Evolutionary conservation across 2,888 invertebrate genomes (phyloP), one percentile per base, ranked within the genome.

Genomic region (Zelleria hepariella): DNA sequence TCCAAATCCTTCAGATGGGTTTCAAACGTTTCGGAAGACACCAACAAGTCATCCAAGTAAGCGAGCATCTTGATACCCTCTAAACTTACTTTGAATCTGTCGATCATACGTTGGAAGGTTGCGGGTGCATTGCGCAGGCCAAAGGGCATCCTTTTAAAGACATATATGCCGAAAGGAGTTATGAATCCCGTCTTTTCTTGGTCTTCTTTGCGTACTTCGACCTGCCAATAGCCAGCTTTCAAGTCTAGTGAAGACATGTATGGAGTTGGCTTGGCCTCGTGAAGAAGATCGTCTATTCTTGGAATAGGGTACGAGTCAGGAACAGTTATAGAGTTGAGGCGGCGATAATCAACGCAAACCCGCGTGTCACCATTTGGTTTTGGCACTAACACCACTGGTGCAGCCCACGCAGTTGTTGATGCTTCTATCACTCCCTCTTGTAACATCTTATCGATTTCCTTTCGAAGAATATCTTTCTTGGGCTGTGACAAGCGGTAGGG

Each of bases 281-380:
- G 71, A 2, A 74, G 59, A 0, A 73, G 53, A 58, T 72, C 72
- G 27, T 82, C 81, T 25, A 81, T 77, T 8, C 75, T 62, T 1
- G 82, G 82, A 2, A 78, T 56, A 0, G 76, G 77, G 58, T 82
- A 82, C 64, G 65, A 27, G 66, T 68, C 66, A 25, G 68, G 61
- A 5, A 49, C 57, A 0, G 71, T 72, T 3, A 69, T 62, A 0
- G 62, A 57, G 51, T 68, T 70, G 0, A 67, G 60, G 8, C 52
- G 49, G 3, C 75, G 65, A 58, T 77, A 80, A 58, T 78, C 76
- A 3, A 77, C 62, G 59, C 79, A 77, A 5, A 77, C 60, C 53
- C 76, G 62, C 3, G 66, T 52, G 5, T 59, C 62, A 15, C 70
- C 72, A 59, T 70, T 65, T 57, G 66, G 69, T 59, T 78, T 80